Conservation (phyloP, 1,140 invertebrate genomes). For the Acromyrmex charruanus region DNA sequence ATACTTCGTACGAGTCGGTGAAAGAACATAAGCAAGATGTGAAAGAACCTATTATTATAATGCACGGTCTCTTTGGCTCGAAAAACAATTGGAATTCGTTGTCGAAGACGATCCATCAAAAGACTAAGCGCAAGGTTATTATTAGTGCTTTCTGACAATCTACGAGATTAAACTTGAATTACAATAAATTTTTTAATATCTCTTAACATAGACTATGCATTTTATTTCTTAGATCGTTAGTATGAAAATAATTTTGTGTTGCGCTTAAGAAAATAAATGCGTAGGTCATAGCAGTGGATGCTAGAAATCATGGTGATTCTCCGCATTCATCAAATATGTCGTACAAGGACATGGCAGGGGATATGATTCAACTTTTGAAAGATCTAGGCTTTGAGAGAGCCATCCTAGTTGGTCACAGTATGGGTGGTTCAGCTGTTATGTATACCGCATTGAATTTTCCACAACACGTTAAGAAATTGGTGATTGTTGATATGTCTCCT, state of each 20-base stretch:
- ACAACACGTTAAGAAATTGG: constrained; percentile 91
- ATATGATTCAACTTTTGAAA: constrained; percentile 90
- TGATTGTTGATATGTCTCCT: constrained; percentile 95
- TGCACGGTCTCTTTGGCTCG: constrained; percentile 95
- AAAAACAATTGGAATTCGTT: constrained; percentile 95
- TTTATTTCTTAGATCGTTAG: neutral
- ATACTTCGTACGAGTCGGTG: constrained; percentile 87
- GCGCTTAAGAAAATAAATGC: constrained; percentile 20
- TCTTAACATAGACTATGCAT: constrained; percentile 17
- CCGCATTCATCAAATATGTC: constrained; percentile 91
- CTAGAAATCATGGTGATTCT: constrained; percentile 97
- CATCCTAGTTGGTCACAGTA: constrained; percentile 94
- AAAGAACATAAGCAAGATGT: constrained; percentile 72
- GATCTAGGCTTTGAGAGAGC: constrained; percentile 89
- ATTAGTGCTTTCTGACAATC: constrained; percentile 60
- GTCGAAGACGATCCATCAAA: constrained; percentile 90
- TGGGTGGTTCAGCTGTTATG: constrained; percentile 96
- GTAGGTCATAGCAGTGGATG: constrained; percentile 93
- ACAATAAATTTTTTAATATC: neutral
- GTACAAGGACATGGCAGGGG: constrained; percentile 91
- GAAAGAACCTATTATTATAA: constrained; percentile 90
- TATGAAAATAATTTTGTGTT: neutral
- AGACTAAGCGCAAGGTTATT: constrained; percentile 88
- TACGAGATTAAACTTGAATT: constrained; percentile 18
- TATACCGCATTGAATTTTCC: constrained; percentile 91